Evolutionary conservation across 2,797 vertebrate species (phyloP), one percentile per base, ranked within the genome.

Genomic region (Argya squamiceps): DNA sequence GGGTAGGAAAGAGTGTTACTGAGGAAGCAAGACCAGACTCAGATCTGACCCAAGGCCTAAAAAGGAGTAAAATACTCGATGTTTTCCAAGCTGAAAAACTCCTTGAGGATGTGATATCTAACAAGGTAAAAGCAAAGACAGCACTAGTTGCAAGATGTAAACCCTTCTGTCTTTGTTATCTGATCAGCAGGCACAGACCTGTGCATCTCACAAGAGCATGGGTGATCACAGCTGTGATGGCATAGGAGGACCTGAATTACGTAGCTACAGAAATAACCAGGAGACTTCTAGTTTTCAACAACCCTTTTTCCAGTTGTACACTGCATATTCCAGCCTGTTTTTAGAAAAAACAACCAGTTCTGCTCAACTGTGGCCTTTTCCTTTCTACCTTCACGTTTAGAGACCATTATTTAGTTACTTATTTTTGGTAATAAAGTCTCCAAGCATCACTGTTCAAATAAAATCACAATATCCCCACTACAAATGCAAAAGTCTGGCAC

Each of bases 251-350:
- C 90, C 96, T 97, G 93, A 98, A 98, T 98, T 97, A 97, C 49
- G 65, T 73, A 98, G 98, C 97, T 97, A 96, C 97, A 96, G 97
- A 98, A 98, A 97, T 94, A 98, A 90, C 47, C 97, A 97, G 97
- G 96, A 95, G 94, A 96, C 91, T 98, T 97, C 96, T 89, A 88
- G 97, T 98, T 94, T 96, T 90, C 95, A 95, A 92, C 97, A 97
- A 97, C 97, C 91, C 84, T 64, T 89, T 79, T 75, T 62, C 78
- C 55, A 91, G 27, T 49, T 73, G 30, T 14, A 81, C 15, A 10
- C 27, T 55, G 22, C 2, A 11, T 58, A 43, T 79, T 70, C 43
- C 58, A 78, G 14, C 20, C 46, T 59, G 53, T 73, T 83, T 58
- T 22, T 10, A 21, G 11, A 39, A 64, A 84, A 64, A 68, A 27